Base-by-base conservation (phyloP, 2,888 invertebrate genomes). In the Pheosia tremula region DNA sequence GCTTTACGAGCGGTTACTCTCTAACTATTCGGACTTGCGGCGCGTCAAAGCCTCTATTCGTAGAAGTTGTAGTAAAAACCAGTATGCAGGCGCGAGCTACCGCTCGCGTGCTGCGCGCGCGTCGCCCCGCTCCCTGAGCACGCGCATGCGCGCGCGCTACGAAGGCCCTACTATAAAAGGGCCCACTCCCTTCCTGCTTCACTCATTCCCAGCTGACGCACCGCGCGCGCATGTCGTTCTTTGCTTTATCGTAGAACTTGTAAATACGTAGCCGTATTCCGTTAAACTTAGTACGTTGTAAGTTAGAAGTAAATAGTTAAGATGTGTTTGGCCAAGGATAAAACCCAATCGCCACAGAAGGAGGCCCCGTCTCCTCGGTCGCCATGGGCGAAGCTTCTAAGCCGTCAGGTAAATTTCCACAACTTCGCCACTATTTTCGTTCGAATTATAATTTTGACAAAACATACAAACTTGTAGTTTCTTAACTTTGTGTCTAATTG, bases 261-360 rank as follows among this genome's bases (percentile, higher is more conserved):
- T 91, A 91, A 86, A 91, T 91, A 91, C 91, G 88, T 91, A 91
- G 88, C 84, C 82, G 82, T 85, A 86, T 66, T 71, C 69, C 86
- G 83, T 83, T 88, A 84, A 81, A 81, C 75, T 86, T 80, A 88
- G 81, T 82, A 81, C 75, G 77, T 81, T 81, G 79, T 85, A 84
- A 82, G 83, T 83, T 80, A 73, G 68, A 64, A 69, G 80, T 80
- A 80, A 77, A 88, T 84, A 66, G 61, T 67, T 64, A 75, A 69
- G 69, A 95, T 95, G 95, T 95, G 95, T 90, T 87, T 94, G 79
- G 86, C 88, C 86, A 94, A 94, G 85, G 91, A 93, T 80, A 85
- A 88, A 72, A 85, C 85, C 66, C 84, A 89, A 75, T 90, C 93
- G 66, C 89, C 90, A 77, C 86, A 84, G 75, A 90, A 89, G 81